Evolutionary conservation across 2,113 vertebrate species (phyloP).

Genomic region (Fregetta grallaria): DNA sequence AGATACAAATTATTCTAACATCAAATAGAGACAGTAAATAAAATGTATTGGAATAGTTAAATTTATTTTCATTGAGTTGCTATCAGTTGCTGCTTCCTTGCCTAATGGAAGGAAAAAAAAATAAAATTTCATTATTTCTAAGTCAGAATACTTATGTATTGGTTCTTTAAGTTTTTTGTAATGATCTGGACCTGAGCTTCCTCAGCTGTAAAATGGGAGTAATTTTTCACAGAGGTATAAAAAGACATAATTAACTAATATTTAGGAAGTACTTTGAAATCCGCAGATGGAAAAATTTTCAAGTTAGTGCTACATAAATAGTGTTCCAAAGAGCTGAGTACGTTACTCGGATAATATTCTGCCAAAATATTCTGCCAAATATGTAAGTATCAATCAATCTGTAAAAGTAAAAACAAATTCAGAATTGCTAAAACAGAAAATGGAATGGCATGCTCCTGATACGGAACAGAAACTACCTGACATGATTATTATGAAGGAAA

Average conservation of each 20-base stretch:
- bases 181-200: background rate
- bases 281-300: background rate
- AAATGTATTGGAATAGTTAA: background rate
- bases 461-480: background rate
- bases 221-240: background rate
- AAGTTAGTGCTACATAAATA: background rate
- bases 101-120: background rate
- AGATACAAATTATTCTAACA: background rate
- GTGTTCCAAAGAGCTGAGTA: background rate
- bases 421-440: background rate
- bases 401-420: background rate
- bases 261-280: background rate
- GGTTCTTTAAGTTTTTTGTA: background rate
- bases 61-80: background rate
- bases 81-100: background rate
- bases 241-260: background rate
- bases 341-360: background rate
- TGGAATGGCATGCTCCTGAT: background rate
- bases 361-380: slow-evolving; percentile 17
- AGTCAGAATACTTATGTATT: background rate
- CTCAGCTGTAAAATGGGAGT: background rate
- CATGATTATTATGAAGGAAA: background rate
- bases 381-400: background rate
- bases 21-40: background rate
- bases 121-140: background rate